Conservation (phyloP, 2,797 vertebrate species). For the Coluber constrictor region DNA sequence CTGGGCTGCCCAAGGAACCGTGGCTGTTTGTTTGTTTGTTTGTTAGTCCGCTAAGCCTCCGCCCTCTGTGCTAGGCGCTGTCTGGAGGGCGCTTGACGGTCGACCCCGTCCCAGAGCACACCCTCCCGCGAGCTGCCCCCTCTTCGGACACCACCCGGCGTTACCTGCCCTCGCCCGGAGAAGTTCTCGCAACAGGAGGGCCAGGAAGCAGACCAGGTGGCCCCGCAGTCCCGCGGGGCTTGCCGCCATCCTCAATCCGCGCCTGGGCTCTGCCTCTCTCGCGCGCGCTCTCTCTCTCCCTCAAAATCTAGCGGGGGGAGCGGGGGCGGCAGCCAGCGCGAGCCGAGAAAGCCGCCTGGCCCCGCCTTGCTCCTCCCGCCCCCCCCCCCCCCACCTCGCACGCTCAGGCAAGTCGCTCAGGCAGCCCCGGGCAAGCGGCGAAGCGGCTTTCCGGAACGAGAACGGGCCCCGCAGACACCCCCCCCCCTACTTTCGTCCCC, state of each 20-base stretch:
- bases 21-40: not conserved
- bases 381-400: not conserved
- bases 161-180: conserved; percentile 30
- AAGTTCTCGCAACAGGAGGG: not conserved
- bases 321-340: conserved; percentile 21
- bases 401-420: not conserved
- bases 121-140: not conserved
- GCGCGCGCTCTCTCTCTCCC: not conserved
- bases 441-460: not conserved
- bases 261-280: not conserved
- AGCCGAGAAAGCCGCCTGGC: conserved; percentile 10
- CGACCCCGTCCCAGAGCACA: not conserved
- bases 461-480: no score
- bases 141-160: no score
- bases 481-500: no score
- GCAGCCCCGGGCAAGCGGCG: rapidly evolving
- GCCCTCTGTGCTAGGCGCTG: not conserved
- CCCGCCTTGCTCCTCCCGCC: conserved; percentile 26
- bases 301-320: not conserved
- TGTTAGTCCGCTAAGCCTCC: not conserved
- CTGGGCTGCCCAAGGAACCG: not conserved
- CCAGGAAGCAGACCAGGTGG: not conserved
- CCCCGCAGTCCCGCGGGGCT: not conserved
- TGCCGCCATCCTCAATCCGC: not conserved
- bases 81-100: not conserved